Base-by-base conservation (phyloP, 64 coral and sea anemone genomes). In the Porites australiensis region DNA sequence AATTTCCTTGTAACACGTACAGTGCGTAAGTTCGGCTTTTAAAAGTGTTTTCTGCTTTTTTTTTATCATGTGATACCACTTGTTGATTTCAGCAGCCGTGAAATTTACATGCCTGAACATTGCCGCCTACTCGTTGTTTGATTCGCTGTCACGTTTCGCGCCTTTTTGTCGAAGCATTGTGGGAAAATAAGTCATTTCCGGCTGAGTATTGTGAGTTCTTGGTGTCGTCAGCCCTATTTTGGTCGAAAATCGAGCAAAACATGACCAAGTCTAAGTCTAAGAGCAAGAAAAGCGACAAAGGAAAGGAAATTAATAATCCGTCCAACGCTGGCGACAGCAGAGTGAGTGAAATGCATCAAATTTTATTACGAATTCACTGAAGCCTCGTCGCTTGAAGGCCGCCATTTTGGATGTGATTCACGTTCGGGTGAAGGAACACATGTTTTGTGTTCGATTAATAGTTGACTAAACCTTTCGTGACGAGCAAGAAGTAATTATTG, bases 221-320 rank as follows among this genome's bases (percentile, higher is more conserved):
- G 12, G 15, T 50, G 45, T 63, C 22, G 81, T 83, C 81, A 68
- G 43, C 16, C 0, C 45, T 83, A 83, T 83, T 83, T 83, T 50
- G 37, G 81, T 50, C 15, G 8, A 67, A 23, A 69, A 67, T 20
- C 45, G 62, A 27, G 18, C 47, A 79, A 8, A 90, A 73, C 11
- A 97, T 97, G 95, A 97, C 92, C 8, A 97, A 97, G 79, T 91
- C 95, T 4, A 97, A 97, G 72, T 97, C 95, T 6, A 97, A 97
- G 71, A 83, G 83, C 21, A 97, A 97, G 75, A 97, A 97, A 94
- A 53, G 23, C 79, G 95, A 97, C 21, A 97, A 97, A 70, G 86
- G 82, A 47, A 97, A 91, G 88, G 95, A 97, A 13, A 50, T 21
- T 44, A 87, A 57, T 54, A 55, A 77, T 50, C 63, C 64, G 7